phyloP scores from a whole-genome alignment of 1,140 invertebrate species.

The Drosophila sp. region DNA sequence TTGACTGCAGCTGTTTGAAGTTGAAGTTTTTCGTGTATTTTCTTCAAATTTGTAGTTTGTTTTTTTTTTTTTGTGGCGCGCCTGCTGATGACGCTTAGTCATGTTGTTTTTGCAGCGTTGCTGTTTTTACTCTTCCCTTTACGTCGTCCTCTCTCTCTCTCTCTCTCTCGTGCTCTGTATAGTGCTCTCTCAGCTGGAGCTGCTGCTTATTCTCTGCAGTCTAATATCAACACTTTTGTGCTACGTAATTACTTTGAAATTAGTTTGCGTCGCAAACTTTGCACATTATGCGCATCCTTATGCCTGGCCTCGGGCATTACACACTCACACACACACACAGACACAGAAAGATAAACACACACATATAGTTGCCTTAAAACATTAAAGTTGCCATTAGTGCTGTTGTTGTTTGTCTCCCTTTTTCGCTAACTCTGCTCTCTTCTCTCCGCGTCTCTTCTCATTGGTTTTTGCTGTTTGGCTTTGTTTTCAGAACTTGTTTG shows the following conservation, averaged over 20 bases:
- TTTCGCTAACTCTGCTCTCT: background rate
- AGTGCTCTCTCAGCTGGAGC: constrained; percentile 3
- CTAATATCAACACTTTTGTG: constrained; percentile 83
- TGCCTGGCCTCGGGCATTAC: constrained; percentile 52
- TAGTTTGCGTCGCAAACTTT: constrained; percentile 82
- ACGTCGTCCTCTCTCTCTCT: background rate
- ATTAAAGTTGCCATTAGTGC: constrained; percentile 79
- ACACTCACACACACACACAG: constrained; percentile 31
- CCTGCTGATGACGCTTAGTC: constrained; percentile 75
- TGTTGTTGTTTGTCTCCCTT: constrained; percentile 21
- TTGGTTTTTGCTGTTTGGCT: constrained; percentile 66
- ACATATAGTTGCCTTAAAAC: constrained; percentile 52
- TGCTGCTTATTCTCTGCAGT: constrained; percentile 56
- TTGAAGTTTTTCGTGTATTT: constrained; percentile 29
- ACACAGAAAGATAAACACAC: constrained; percentile 27
- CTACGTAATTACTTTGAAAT: constrained; percentile 83
- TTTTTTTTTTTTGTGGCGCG: constrained; percentile 35
- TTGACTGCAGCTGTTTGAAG: constrained; percentile 60
- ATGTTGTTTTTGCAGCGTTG: constrained; percentile 68
- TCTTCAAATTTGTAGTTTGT: constrained; percentile 20
- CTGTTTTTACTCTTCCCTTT: constrained; percentile 11
- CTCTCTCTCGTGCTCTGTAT: too few relatives aligned
- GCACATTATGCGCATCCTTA: constrained; percentile 82
- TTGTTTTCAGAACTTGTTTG: constrained; percentile 67
- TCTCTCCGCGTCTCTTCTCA: constrained; percentile 4